Base-by-base conservation (phyloP, 2,797 vertebrate genomes). In the Lerista edwardsae region DNA sequence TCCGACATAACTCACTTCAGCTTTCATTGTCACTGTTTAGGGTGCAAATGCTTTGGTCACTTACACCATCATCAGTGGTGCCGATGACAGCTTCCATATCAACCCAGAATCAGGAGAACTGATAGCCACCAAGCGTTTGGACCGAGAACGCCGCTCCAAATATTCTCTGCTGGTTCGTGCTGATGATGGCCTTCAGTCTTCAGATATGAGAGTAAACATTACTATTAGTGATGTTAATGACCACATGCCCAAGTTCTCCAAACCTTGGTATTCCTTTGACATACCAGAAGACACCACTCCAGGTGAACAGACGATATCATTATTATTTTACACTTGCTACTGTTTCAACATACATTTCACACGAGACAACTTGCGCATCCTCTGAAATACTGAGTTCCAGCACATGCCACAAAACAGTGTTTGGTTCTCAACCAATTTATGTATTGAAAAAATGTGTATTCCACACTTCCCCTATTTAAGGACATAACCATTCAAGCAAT, bases 1-100 rank as follows among this genome's bases (percentile, higher is more conserved):
- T 88, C 86, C 88, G 61, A 39, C 71, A 68, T 17, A 64, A 11
- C 2, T 59, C 15, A 55, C 65, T 86, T 75, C 91, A 85, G 87
- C 89, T 80, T 57, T 90, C 90, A 80, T 57, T 92, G 79, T 74
- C 85, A 82, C 55, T 1, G 57, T 89, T 61, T 87, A 99, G 98
- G 98, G 99, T 90, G 97, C 98, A 17, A 99, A 99, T 34, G 99
- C 99, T 68, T 95, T 99, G 0, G 98, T 99, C 84, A 99, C 99
- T 0, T 99, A 99, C 90, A 97, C 98, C 14, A 99, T 99, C 91
- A 97, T 99, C 93, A 99, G 98, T 0, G 99, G 98, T 3, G 98
- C 99, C 0, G 99, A 99, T 4, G 98, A 99, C 90, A 99, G 98
- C 87, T 99, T 99, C 91, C 97, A 97, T 10, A 96, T 99, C 0